Conservation (phyloP, 2,797 vertebrate genomes). For the Hydrocynus forskahlii region DNA sequence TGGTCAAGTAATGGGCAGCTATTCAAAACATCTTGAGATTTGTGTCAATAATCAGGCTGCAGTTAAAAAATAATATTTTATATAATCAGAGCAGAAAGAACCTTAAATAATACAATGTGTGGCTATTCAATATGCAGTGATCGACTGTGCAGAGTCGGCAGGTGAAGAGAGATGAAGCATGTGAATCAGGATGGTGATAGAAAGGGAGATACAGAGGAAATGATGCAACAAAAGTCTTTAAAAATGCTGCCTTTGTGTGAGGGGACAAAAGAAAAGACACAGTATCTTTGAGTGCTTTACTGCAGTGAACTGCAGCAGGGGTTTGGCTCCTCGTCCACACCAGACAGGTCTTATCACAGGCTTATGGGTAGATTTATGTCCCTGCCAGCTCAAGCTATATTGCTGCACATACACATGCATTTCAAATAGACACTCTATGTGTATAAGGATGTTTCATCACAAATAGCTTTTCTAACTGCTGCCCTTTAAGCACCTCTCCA, state of each 20-base stretch:
- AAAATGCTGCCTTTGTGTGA: not conserved
- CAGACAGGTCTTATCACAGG: slow-evolving; percentile 41
- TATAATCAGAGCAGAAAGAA: not conserved
- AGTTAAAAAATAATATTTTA: no score
- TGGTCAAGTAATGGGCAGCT: no score
- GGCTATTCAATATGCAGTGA: not conserved
- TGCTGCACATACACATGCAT: slow-evolving; percentile 25
- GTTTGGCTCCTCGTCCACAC: slow-evolving; percentile 46
- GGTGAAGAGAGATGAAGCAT: not conserved
- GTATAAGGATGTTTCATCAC: slow-evolving; percentile 21
- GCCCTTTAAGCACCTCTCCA: not conserved
- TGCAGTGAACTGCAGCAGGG: slow-evolving; percentile 33
- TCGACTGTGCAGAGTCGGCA: not conserved
- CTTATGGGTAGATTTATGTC: slow-evolving; percentile 47
- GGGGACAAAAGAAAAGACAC: slow-evolving; percentile 9
- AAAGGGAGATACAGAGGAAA: not conserved
- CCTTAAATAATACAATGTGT: not conserved
- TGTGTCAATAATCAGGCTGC: no score
- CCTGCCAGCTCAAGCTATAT: slow-evolving; percentile 33
- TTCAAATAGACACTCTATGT: not conserved
- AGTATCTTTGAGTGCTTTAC: slow-evolving; percentile 38
- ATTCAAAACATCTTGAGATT: no score
- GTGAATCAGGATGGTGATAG: not conserved
- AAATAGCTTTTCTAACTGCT: slow-evolving; percentile 21
- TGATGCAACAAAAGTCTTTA: not conserved